Conservation (phyloP, 2,888 invertebrate genomes). For the Oscheius sp. region DNA sequence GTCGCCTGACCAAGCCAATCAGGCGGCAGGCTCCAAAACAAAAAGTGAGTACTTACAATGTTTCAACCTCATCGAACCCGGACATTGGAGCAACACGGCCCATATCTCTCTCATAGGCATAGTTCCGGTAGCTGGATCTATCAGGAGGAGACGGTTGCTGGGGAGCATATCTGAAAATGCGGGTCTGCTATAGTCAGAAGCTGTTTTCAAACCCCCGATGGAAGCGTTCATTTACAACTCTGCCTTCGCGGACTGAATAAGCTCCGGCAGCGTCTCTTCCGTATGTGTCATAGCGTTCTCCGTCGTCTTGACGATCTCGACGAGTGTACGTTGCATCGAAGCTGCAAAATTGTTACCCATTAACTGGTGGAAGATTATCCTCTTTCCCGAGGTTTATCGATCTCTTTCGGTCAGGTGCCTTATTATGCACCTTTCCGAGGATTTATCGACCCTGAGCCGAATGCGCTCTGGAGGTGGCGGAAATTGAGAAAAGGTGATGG, state of each 20-base stretch:
- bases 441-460: constrained; percentile 5
- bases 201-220: constrained; percentile 21
- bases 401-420: too few species aligned
- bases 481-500: neutral
- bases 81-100: constrained; percentile 54
- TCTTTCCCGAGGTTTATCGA: too few species aligned
- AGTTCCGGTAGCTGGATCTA: constrained; percentile 54
- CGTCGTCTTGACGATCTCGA: neutral
- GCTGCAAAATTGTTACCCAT: neutral
- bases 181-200: neutral
- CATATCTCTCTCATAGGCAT: constrained; percentile 55
- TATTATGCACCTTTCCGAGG: neutral
- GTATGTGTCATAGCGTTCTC: constrained; percentile 26
- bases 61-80: constrained; percentile 57
- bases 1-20: too few species aligned
- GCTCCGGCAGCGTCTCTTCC: constrained; percentile 34
- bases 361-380: too few species aligned
- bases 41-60: constrained; percentile 30
- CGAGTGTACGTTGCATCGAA: constrained; percentile 24
- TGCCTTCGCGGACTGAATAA: constrained; percentile 51
- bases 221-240: constrained; percentile 46
- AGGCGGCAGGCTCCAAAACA: too few species aligned
- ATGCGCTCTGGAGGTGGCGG: neutral
- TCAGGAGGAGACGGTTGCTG: constrained; percentile 28
- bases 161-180: constrained; percentile 4